Evolutionary conservation across 2,797 vertebrate species (phyloP), one percentile per base, ranked within the genome.

Genomic region (Margarornis squamiger): DNA sequence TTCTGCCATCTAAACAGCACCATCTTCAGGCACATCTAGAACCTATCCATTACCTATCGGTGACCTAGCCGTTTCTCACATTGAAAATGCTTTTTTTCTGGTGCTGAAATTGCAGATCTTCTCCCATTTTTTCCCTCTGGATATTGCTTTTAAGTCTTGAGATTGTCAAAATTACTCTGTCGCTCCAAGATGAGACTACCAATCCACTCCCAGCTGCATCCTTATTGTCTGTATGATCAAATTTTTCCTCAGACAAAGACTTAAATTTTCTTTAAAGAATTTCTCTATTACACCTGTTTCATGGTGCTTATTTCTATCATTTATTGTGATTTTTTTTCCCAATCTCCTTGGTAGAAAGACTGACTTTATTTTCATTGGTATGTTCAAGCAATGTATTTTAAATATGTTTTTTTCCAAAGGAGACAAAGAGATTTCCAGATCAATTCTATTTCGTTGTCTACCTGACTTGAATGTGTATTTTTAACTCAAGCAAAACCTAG

Each of bases 1-100:
- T 54, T 95, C 94, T 94, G 88, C 74, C 88, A 91, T 94, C 86
- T n/a, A 96, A 92, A 97, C 77, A 97, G 96, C 96, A 96, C 96
- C 96, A 97, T 79, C 96, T 96, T 94, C 96, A 96, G 95, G 96
- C 88, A 87, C 45, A 4, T 26, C 73, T 27, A 32, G 88, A 92
- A 92, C 29, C 75, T 55, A 27, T 29, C n/a, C 5, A 3, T 27
- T 57, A 58, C 62, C 54, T 32, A 43, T 12, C 1, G 0, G 26
- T 18, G 17, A 76, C 30, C 59, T 5, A 20, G 22, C n/a, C 7
- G 1, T 5, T 73, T 36, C 45, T 86, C 23, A 4, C 10, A 1
- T 0, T 5, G 21, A 11, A 30, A 86, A 76, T 13, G 26, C 3
- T 29, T 48, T 83, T 74, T 74, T 70, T 45, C 62, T 80, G 6